Conservation (phyloP, 2,113 vertebrate genomes). For the Hypanus sabinus region DNA sequence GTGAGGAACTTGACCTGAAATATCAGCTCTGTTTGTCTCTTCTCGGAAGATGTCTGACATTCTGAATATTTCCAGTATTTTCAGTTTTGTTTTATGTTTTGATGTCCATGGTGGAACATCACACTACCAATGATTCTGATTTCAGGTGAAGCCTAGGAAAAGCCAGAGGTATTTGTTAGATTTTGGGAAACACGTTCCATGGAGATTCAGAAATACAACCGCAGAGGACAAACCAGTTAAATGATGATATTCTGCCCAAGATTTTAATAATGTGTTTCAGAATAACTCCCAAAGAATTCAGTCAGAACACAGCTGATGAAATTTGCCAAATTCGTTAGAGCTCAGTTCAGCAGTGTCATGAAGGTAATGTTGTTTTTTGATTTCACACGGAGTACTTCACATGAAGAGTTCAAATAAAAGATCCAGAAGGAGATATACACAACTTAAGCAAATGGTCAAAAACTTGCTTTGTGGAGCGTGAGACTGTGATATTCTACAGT, state of each 20-base stretch:
- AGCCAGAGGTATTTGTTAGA: not conserved
- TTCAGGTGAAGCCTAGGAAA: not conserved
- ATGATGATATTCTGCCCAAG: not conserved
- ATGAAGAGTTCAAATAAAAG: not conserved
- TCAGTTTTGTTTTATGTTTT: too few relatives aligned
- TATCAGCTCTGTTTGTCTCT: too few relatives aligned
- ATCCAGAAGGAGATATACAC: not conserved
- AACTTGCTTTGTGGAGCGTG: too few relatives aligned
- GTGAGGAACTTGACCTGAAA: too few relatives aligned
- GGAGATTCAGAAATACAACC: not conserved
- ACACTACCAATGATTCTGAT: not conserved
- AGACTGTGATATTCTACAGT: too few relatives aligned
- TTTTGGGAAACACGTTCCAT: not conserved
- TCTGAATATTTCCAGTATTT: too few relatives aligned
- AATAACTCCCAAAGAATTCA: not conserved
- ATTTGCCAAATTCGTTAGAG: not conserved
- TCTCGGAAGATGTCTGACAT: too few relatives aligned
- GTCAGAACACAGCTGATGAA: not conserved
- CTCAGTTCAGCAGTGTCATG: not conserved
- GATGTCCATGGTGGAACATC: not conserved
- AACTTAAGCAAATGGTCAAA: too few relatives aligned
- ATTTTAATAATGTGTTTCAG: not conserved
- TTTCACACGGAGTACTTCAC: not conserved
- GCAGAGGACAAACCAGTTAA: not conserved
- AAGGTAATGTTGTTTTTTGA: not conserved